Evolutionary conservation across 2,113 vertebrate genomes (phyloP).

Genomic region (Cygnus atratus): DNA sequence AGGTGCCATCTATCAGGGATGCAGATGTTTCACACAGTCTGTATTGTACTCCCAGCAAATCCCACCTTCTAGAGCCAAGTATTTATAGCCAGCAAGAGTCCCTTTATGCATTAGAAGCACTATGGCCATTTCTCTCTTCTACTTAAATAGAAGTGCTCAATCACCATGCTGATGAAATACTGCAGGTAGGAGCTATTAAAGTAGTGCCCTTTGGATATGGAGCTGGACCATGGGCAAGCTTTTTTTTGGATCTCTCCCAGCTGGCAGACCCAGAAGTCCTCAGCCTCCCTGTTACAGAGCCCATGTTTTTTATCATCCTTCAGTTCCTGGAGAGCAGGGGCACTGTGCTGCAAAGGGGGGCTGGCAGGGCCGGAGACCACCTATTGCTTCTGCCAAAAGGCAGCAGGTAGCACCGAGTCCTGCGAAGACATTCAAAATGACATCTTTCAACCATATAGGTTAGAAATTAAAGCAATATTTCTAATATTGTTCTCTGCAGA

Average conservation of each 20-base stretch:
- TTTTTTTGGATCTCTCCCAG: background rate
- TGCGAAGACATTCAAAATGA: background rate
- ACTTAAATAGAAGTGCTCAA: background rate
- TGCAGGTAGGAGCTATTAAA: background rate
- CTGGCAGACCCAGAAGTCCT: background rate
- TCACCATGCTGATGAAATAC: background rate
- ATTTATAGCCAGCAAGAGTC: background rate
- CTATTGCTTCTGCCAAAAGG: background rate
- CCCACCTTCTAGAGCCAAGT: background rate
- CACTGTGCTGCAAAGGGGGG: fast-evolving
- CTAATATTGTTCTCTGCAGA: background rate
- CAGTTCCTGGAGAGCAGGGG: background rate
- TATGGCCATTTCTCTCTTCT: background rate
- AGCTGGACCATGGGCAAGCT: background rate
- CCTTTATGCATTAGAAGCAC: background rate
- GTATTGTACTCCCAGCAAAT: background rate
- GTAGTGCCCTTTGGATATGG: background rate
- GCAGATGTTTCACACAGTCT: background rate
- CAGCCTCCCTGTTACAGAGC: background rate
- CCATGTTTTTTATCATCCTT: background rate
- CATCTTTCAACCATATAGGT: background rate
- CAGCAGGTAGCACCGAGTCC: background rate
- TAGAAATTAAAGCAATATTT: background rate
- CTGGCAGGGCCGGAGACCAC: background rate
- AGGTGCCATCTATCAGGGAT: background rate